Evolutionary conservation across 2,113 vertebrate genomes (phyloP).

Genomic region (Salvelinus alpinus): DNA sequence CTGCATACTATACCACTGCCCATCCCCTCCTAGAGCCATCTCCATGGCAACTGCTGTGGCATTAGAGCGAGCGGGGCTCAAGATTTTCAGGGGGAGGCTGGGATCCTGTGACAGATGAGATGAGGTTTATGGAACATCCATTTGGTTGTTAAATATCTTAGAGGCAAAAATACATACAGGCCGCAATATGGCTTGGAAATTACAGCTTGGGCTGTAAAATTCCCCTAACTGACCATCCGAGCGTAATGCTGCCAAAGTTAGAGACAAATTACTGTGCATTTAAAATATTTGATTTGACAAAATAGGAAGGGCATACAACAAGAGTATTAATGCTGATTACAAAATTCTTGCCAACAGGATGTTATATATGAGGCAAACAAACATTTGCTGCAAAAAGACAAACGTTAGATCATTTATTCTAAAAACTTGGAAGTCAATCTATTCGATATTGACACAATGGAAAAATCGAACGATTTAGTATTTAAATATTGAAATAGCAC

Average conservation of each 20-base stretch:
- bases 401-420: too few relatives aligned
- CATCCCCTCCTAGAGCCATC: conserved; percentile 77
- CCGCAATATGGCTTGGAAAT: background rate
- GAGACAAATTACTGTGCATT: background rate
- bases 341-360: too few relatives aligned
- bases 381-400: too few relatives aligned
- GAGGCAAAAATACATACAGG: background rate
- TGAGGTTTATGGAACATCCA: conserved; percentile 72
- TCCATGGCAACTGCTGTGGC: conserved; percentile 81
- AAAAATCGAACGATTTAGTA: too few relatives aligned
- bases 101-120: conserved; percentile 74
- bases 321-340: too few relatives aligned
- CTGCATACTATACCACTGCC: conserved; percentile 37
- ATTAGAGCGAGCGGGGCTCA: conserved; percentile 73
- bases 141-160: conserved; percentile 9
- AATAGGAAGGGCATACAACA: background rate
- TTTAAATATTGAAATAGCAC: too few relatives aligned
- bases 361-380: too few relatives aligned
- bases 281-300: background rate
- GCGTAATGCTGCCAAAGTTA: background rate
- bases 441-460: too few relatives aligned
- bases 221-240: background rate
- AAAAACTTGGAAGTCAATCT: too few relatives aligned
- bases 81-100: conserved; percentile 74
- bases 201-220: too few relatives aligned